phyloP scores from a whole-genome alignment of 2,888 invertebrate genomes.

The Coelopa pilipes region DNA sequence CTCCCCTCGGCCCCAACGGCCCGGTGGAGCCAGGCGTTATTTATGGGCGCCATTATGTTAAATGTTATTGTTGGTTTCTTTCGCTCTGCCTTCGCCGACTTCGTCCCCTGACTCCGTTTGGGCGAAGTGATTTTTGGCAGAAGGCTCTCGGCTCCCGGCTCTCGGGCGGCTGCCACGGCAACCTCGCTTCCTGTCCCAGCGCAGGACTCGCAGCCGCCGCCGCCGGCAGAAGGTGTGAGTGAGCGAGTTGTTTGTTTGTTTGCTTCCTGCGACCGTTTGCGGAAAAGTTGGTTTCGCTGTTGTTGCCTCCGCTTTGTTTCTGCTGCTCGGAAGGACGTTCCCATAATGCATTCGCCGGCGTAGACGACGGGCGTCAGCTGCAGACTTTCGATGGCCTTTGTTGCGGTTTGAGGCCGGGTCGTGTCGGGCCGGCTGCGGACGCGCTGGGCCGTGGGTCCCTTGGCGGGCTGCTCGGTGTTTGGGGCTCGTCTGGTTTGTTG shows the following conservation, averaged over 20 bases:
- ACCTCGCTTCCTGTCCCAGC: not conserved
- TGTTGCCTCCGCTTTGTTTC: not conserved
- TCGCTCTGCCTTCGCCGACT: not conserved
- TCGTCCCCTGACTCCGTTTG: not conserved
- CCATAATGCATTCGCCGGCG: not conserved
- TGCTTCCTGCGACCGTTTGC: not conserved
- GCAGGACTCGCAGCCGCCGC: not conserved
- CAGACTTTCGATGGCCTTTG: too few relatives aligned
- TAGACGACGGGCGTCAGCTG: not conserved
- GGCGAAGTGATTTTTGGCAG: constrained; percentile 38
- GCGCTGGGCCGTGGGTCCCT: too few relatives aligned
- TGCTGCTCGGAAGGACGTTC: not conserved
- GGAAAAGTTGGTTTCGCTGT: not conserved
- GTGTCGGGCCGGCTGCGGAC: too few relatives aligned
- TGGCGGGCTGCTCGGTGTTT: too few relatives aligned
- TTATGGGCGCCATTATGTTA: constrained; percentile 54
- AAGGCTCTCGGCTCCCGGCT: constrained; percentile 27
- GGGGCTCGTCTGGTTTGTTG: too few relatives aligned
- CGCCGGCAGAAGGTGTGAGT: constrained; percentile 11
- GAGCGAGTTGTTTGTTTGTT: not conserved
- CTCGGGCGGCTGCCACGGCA: constrained; percentile 14
- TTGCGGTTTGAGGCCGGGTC: too few relatives aligned
- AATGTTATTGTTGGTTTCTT: constrained; percentile 3
- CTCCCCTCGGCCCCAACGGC: not conserved
- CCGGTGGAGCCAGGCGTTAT: constrained; percentile 46